Evolutionary conservation across 2,888 invertebrate genomes (phyloP).

Genomic region (Romanomermis culicivorax): DNA sequence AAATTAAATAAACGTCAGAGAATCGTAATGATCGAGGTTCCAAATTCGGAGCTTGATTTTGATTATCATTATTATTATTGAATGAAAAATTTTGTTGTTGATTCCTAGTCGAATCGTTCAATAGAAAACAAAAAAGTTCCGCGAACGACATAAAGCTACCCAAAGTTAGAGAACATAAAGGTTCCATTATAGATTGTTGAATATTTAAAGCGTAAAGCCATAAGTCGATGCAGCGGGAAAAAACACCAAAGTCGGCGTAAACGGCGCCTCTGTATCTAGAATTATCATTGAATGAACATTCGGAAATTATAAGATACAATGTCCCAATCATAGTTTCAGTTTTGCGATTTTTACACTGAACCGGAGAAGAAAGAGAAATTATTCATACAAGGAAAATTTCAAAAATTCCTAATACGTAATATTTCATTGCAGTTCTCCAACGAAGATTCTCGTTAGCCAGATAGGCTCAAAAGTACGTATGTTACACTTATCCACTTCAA

Average conservation of each 20-base stretch:
- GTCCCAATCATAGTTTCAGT: no score
- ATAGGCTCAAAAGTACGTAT: no score
- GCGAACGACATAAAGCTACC: constrained; percentile 80
- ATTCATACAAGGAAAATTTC: no score
- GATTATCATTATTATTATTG: no score
- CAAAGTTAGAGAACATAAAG: constrained; percentile 79
- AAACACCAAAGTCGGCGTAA: constrained; percentile 49
- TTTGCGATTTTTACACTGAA: no score
- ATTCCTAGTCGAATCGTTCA: constrained; percentile 58
- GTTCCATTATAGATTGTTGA: constrained; percentile 76
- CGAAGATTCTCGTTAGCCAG: no score
- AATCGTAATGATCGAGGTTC: constrained; percentile 44
- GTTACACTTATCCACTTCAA: no score
- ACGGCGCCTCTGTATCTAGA: constrained; percentile 70
- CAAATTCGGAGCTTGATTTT: no score
- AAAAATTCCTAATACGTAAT: no score
- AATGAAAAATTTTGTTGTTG: no score
- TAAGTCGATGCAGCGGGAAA: constrained; percentile 51
- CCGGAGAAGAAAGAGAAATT: no score
- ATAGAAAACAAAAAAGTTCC: constrained; percentile 64
- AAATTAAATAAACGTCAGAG: constrained; percentile 57
- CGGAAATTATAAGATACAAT: background rate
- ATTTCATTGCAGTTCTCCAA: background rate
- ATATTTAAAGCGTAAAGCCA: constrained; percentile 76
- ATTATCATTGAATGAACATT: constrained; percentile 26